These are phyloP conservation scores for Erebia epiphron DNA, from an alignment of 2,888 invertebrate species.

Conservation along the genomic window DNA sequence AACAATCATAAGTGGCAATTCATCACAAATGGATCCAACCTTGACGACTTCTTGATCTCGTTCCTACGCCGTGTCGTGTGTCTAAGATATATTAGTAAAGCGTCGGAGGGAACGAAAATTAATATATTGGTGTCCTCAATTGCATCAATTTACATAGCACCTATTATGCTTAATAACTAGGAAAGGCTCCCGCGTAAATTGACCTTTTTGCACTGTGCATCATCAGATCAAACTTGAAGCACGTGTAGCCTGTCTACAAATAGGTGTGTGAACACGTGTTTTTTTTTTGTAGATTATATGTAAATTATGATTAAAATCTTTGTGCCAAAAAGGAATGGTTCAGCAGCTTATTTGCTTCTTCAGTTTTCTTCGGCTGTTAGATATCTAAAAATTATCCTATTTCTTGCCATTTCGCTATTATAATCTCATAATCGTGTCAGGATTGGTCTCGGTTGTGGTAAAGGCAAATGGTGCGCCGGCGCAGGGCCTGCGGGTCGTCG, in stretches of 20 bases:
- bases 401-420: constrained; percentile 17
- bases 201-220: constrained; percentile 9
- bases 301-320: too few relatives aligned
- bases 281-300: not conserved
- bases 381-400: not conserved
- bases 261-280: not conserved
- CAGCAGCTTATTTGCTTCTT: not conserved
- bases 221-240: not conserved
- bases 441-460: constrained; percentile 59
- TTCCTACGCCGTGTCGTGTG: constrained; percentile 70
- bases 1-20: constrained; percentile 61
- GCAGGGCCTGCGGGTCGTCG: constrained; percentile 80
- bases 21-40: constrained; percentile 77
- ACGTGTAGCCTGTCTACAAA: not conserved
- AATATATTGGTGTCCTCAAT: constrained; percentile 53
- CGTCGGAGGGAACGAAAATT: constrained; percentile 54
- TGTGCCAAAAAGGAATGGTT: not conserved
- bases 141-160: constrained; percentile 36
- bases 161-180: constrained; percentile 18
- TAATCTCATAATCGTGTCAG: constrained; percentile 66
- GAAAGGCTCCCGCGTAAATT: not conserved
- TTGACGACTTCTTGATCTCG: constrained; percentile 77
- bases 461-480: constrained; percentile 71
- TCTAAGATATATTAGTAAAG: constrained; percentile 59
- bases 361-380: not conserved